Percentiles rank a stretch among this genome's conserved stretches.
phyloP scores from a whole-genome alignment of 2,888 invertebrate genomes.

The Stenoptilia bipunctidactyla region DNA sequence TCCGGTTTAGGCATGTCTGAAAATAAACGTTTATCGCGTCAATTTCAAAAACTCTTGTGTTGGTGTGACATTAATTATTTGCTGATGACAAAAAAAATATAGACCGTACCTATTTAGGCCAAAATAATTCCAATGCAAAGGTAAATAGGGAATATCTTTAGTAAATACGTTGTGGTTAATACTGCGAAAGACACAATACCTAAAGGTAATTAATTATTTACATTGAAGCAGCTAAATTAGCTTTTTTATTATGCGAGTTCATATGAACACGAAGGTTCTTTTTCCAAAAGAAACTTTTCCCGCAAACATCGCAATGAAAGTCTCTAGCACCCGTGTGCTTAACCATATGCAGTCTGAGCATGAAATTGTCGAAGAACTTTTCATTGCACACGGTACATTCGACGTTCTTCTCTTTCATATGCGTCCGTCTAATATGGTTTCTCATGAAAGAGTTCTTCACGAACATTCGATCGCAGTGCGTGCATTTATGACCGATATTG shows the following conservation, averaged over 20 bases:
- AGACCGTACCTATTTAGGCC: too few relatives aligned
- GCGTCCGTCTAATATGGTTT: slow-evolving; percentile 16
- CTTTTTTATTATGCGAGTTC: slow-evolving; percentile 62
- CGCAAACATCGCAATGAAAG: slow-evolving; percentile 54
- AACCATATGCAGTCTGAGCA: slow-evolving; percentile 26
- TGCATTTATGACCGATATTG: slow-evolving; percentile 15
- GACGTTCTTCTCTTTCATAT: slow-evolving; percentile 17
- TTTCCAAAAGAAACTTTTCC: slow-evolving; percentile 49
- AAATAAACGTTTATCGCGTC: slow-evolving; percentile 22
- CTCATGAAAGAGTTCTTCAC: slow-evolving; percentile 15
- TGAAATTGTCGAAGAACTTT: slow-evolving; percentile 16
- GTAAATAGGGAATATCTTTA: too few relatives aligned
- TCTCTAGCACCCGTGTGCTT: slow-evolving; percentile 38
- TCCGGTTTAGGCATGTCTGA: slow-evolving; percentile 24
- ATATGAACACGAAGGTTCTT: slow-evolving; percentile 69
- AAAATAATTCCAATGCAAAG: too few relatives aligned
- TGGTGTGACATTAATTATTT: too few relatives aligned
- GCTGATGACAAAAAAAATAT: too few relatives aligned
- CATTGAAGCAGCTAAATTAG: slow-evolving; percentile 1
- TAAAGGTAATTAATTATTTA: too few relatives aligned
- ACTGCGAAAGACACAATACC: too few relatives aligned
- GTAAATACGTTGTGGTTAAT: too few relatives aligned
- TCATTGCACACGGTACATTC: slow-evolving; percentile 18
- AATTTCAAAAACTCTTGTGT: too few relatives aligned
- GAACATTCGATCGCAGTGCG: slow-evolving; percentile 19